phyloP scores from a whole-genome alignment of 2,888 invertebrate species.

The Copidosoma aretas region DNA sequence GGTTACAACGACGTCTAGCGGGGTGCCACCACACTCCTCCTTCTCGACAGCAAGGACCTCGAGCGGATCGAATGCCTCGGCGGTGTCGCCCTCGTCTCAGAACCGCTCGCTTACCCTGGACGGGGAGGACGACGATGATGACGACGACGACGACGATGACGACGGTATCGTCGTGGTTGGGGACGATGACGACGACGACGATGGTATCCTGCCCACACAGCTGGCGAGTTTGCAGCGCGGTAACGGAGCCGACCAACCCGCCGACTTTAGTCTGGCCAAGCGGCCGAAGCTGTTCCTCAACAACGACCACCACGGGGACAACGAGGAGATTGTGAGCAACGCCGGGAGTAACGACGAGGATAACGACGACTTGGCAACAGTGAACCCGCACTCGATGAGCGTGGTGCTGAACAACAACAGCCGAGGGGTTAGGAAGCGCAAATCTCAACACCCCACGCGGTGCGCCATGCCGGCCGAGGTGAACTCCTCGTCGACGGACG shows the following conservation, averaged over 20 bases:
- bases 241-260: constrained; percentile 66
- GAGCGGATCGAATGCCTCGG: constrained; percentile 63
- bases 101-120: constrained; percentile 63
- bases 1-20: constrained; percentile 63
- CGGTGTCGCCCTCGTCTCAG: constrained; percentile 68
- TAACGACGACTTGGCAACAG: constrained; percentile 51
- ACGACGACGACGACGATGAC: constrained; percentile 62
- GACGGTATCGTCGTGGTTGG: constrained; percentile 56
- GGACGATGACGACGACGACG: constrained; percentile 34
- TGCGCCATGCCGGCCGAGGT: constrained; percentile 70
- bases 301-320: constrained; percentile 64
- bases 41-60: constrained; percentile 53
- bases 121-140: constrained; percentile 65
- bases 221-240: not conserved
- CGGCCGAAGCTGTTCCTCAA: constrained; percentile 67
- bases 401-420: constrained; percentile 53
- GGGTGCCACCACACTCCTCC: constrained; percentile 45
- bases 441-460: constrained; percentile 86
- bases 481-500: constrained; percentile 68
- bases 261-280: constrained; percentile 75
- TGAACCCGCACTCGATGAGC: constrained; percentile 51
- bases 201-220: constrained; percentile 57
- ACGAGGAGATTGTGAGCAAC: constrained; percentile 72
- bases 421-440: constrained; percentile 74
- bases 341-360: constrained; percentile 62